These are phyloP conservation scores for Platysternon megacephalum DNA, from an alignment of 2,113 vertebrate genomes.

Conservation along the genomic window DNA sequence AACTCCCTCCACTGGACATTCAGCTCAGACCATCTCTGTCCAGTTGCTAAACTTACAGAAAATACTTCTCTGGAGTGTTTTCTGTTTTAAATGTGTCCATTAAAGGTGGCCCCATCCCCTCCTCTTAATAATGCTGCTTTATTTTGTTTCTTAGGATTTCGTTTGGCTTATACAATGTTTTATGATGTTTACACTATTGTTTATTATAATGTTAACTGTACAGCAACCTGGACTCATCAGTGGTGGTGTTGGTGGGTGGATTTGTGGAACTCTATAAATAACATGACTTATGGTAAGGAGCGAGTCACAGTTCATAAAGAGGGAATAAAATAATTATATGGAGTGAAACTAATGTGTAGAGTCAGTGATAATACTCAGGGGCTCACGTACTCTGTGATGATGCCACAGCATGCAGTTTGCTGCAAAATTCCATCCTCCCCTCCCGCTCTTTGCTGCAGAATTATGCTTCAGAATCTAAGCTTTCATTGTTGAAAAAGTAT, in stretches of 20 bases:
- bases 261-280: not conserved
- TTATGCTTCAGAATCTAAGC: not conserved
- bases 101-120: not conserved
- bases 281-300: not conserved
- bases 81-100: not conserved
- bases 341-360: not conserved
- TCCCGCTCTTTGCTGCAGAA: not conserved
- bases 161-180: not conserved
- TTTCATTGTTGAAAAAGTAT: not conserved
- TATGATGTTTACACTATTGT: not conserved
- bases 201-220: not conserved
- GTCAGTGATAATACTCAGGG: not conserved
- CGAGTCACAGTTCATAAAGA: not conserved
- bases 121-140: not conserved
- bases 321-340: not conserved
- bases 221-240: not conserved
- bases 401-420: not conserved
- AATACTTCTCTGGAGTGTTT: not conserved
- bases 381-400: rapidly evolving
- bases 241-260: not conserved
- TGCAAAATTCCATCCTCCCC: not conserved
- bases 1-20: not conserved
- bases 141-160: not conserved
- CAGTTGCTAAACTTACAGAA: not conserved
- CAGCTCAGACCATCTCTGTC: not conserved